Base-by-base conservation (phyloP, 2,797 vertebrate species). In the Cottoperca gobio region DNA sequence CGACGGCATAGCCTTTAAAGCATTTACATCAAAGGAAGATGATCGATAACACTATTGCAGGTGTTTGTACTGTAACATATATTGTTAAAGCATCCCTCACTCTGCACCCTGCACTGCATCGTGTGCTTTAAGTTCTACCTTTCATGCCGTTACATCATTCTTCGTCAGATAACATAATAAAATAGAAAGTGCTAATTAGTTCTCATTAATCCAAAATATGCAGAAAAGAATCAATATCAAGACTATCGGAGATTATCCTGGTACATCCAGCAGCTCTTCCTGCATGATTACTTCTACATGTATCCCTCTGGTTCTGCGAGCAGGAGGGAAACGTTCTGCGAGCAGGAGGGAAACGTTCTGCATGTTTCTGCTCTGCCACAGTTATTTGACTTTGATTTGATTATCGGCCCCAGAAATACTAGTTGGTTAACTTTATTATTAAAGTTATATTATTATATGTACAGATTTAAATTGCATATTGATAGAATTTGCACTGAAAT, bases 141-240 rank as follows among this genome's bases (percentile, higher is more conserved):
- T 79, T 76, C 58, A 79, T 12, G n/a, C 26, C 5, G 6, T 80
- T 76, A 49, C 13, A 67, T 70, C 61, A 79, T 65, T 60, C 83
- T 58, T 73, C 14, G 59, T 72, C 70, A 55, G 60, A 70, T 45
- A 52, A 57, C 10, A 55, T 60, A 48, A 64, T 37, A 3, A 76
- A n/a, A 49, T 33, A 26, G 49, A 4, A 14, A 45, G 42, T 5
- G 26, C 53, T 78, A 71, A 84, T 81, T 74, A 69, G 60, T 35
- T 24, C 16, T 55, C 48, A 67, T 69, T 64, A 73, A 72, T 80
- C 48, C 31, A 65, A 68, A 76, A 70, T 40, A 52, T 2, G 17
- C 19, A 52, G 39, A 61, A 33, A 65, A 69, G 3, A 73, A 80
- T 89, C 72, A 43, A 73, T 79, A 68, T n/a, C 12, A 19, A 33